These are phyloP conservation scores for Portevinia maculata DNA, from an alignment of 2,888 invertebrate genomes.

Conservation along the genomic window DNA sequence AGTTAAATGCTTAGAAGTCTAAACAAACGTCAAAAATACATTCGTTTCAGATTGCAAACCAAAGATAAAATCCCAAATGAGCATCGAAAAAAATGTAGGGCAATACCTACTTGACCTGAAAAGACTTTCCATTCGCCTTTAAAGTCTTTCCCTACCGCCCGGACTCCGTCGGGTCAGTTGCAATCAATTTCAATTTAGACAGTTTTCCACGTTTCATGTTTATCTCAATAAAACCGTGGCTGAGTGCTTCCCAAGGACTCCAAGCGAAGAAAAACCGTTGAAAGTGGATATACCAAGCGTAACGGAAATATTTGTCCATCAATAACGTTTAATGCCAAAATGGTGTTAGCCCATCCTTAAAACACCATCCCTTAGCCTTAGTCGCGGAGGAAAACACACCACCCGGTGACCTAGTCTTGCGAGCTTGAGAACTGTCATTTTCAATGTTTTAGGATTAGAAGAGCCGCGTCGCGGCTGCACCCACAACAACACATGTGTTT, in stretches of 20 bases:
- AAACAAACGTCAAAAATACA: slow-evolving; percentile 2
- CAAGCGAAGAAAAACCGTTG: slow-evolving; percentile 11
- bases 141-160: not conserved
- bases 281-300: slow-evolving; percentile 15
- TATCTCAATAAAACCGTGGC: slow-evolving; percentile 27
- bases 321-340: slow-evolving; percentile 61
- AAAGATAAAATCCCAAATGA: slow-evolving; percentile 27
- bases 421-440: slow-evolving; percentile 16
- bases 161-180: slow-evolving; percentile 1
- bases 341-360: slow-evolving; percentile 56
- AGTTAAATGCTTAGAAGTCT: slow-evolving; percentile 15
- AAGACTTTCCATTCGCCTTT: slow-evolving; percentile 5
- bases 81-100: not conserved
- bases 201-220: slow-evolving; percentile 9
- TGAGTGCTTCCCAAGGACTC: slow-evolving; percentile 39
- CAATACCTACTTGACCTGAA: slow-evolving; percentile 41
- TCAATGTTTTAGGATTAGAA: slow-evolving; percentile 29
- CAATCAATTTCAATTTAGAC: slow-evolving; percentile 50
- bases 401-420: slow-evolving; percentile 32
- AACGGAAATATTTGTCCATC: slow-evolving; percentile 57
- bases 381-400: not conserved
- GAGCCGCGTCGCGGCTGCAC: slow-evolving; percentile 19
- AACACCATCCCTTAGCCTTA: slow-evolving; percentile 3
- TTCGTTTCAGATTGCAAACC: not conserved
- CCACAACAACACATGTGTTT: slow-evolving; percentile 9